phyloP scores from a whole-genome alignment of 1,140 invertebrate genomes.

The Parasteatoda tepidariorum region DNA sequence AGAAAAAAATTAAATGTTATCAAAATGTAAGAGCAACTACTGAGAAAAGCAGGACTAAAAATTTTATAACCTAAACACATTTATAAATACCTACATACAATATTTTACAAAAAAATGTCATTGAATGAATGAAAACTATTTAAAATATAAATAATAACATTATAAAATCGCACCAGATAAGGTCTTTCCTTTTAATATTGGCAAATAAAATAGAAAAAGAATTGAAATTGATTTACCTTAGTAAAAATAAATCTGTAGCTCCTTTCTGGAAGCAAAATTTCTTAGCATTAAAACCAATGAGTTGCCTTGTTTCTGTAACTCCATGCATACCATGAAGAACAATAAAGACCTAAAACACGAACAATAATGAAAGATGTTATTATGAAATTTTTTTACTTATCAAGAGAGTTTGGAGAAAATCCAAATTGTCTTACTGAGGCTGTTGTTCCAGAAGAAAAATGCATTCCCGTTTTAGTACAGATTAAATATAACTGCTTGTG shows the following conservation, averaged over 20 bases:
- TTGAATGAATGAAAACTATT: too few species aligned
- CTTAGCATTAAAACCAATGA: constrained; percentile 15
- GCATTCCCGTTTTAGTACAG: constrained; percentile 38
- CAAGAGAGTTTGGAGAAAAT: not conserved
- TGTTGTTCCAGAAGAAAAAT: constrained; percentile 53
- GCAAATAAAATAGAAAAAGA: too few species aligned
- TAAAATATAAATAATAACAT: too few species aligned
- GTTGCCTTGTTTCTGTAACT: constrained; percentile 46
- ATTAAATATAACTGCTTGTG: constrained; percentile 46
- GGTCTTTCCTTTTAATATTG: too few species aligned
- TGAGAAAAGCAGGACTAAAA: too few species aligned
- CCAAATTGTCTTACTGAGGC: constrained; percentile 30
- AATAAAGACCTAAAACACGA: constrained; percentile 50
- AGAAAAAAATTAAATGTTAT: too few species aligned
- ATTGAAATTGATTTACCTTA: constrained; percentile 51
- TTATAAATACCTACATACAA: too few species aligned
- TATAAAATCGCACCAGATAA: too few species aligned
- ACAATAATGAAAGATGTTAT: not conserved
- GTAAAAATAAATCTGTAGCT: constrained; percentile 38
- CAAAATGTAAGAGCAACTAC: too few species aligned
- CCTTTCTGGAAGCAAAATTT: constrained; percentile 36
- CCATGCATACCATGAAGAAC: constrained; percentile 53
- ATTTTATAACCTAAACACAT: too few species aligned
- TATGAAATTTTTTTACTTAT: not conserved
- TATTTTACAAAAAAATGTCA: too few species aligned